These are phyloP conservation scores for Sabatieria punctata DNA, from an alignment of 2,888 invertebrate genomes.

Conservation along the genomic window DNA sequence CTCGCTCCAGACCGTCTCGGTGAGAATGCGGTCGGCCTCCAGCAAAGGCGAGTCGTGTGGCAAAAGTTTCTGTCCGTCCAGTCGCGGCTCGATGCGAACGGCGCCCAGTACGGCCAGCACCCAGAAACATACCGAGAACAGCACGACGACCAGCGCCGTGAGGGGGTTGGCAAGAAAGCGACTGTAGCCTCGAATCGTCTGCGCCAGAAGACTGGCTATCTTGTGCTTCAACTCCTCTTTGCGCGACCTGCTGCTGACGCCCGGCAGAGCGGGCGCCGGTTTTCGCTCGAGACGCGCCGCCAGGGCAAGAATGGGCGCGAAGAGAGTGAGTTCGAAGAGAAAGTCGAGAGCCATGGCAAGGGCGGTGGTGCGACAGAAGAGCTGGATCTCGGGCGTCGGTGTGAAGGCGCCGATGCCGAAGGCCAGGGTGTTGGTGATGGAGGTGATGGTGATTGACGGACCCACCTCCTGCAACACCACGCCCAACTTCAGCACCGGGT, in stretches of 20 bases:
- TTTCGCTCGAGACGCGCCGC: constrained; percentile 18
- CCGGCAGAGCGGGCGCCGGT: background rate
- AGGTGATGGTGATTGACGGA: too few relatives aligned
- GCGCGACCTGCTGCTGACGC: background rate
- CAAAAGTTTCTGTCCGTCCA: constrained; percentile 26
- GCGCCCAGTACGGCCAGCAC: constrained; percentile 14
- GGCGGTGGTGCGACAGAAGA: constrained; percentile 27
- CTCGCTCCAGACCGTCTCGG: constrained; percentile 24
- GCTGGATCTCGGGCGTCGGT: constrained; percentile 29
- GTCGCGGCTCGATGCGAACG: constrained; percentile 16
- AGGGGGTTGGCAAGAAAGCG: too few relatives aligned
- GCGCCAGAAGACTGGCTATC: too few relatives aligned
- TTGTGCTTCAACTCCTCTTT: background rate
- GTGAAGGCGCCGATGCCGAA: too few relatives aligned
- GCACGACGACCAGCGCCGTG: background rate
- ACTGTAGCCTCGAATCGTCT: too few relatives aligned
- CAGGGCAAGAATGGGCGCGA: constrained; percentile 23
- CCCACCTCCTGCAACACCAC: constrained; percentile 26
- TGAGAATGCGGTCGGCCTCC: constrained; percentile 20
- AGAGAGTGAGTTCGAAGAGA: constrained; percentile 23
- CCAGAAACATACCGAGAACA: too few relatives aligned
- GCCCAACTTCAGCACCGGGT: background rate
- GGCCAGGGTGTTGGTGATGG: too few relatives aligned
- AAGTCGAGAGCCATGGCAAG: constrained; percentile 26
- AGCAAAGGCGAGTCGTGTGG: constrained; percentile 25